Percentiles rank a stretch among this genome's conserved stretches.
Evolutionary conservation across 2,888 invertebrate genomes (phyloP).

Genomic region (Brassicogethes aeneus): DNA sequence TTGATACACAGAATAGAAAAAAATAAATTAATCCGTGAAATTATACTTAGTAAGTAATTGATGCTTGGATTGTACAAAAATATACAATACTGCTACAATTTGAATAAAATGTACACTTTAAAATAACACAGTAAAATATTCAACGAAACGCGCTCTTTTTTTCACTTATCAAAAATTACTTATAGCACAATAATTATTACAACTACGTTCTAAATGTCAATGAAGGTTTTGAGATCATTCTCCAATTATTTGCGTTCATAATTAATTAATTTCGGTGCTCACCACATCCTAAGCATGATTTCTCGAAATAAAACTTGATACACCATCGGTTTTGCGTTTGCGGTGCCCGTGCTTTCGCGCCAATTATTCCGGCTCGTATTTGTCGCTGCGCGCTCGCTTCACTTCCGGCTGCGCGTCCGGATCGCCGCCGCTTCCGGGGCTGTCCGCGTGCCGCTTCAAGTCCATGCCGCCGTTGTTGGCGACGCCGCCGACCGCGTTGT

Average conservation of each 20-base stretch:
- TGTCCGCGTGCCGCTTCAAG: conserved; percentile 36
- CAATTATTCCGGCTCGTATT: conserved; percentile 36
- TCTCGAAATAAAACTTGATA: conserved; percentile 21
- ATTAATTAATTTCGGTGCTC: too few species aligned
- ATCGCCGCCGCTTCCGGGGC: conserved; percentile 34
- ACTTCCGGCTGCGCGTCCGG: conserved; percentile 35
- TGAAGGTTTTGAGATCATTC: background rate
- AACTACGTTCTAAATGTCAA: background rate
- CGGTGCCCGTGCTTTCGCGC: conserved; percentile 1
- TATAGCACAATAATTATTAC: too few species aligned
- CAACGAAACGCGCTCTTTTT: too few species aligned
- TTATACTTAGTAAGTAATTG: too few species aligned
- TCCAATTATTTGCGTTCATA: background rate
- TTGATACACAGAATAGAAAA: background rate
- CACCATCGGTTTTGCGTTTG: too few species aligned
- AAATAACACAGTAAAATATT: too few species aligned
- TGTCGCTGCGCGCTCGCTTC: conserved; percentile 34
- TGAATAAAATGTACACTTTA: too few species aligned
- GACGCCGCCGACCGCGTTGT: background rate
- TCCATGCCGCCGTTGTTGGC: conserved; percentile 33
- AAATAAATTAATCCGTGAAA: too few species aligned
- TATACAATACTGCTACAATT: too few species aligned
- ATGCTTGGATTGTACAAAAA: too few species aligned
- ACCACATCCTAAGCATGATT: too few species aligned
- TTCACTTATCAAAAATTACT: too few species aligned